phyloP scores from a whole-genome alignment of 2,888 invertebrate genomes.

The Chouioia cunea region DNA sequence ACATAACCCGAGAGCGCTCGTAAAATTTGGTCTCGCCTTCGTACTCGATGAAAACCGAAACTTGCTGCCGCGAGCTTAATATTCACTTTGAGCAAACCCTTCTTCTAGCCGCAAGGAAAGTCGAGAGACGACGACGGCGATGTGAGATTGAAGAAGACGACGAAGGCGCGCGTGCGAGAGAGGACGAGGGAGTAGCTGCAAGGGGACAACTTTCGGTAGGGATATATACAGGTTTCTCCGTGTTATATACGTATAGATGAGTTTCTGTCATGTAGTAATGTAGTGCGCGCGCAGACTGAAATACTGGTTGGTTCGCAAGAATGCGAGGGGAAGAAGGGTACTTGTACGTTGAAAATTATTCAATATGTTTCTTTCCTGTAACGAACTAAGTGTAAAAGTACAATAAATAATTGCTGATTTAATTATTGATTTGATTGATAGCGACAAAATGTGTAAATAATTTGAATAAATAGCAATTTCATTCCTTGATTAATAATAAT shows the following conservation, averaged over 20 bases:
- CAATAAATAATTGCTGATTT: too few species aligned
- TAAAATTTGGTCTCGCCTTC: conserved; percentile 7
- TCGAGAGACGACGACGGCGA: conserved; percentile 18
- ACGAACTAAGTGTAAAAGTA: too few species aligned
- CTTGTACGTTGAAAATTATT: too few species aligned
- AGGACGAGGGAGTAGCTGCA: conserved; percentile 9
- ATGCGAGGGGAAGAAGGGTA: too few species aligned
- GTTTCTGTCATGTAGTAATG: conserved; percentile 24
- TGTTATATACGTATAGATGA: conserved; percentile 30
- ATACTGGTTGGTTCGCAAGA: conserved; percentile 18
- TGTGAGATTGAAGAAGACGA: conserved; percentile 40
- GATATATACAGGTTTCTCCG: too few species aligned
- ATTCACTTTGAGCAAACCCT: conserved; percentile 30
- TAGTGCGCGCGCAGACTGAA: conserved; percentile 20
- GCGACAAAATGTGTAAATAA: too few species aligned
- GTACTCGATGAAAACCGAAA: conserved; percentile 8
- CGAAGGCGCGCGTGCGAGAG: conserved; percentile 19
- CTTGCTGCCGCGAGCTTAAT: conserved; percentile 23
- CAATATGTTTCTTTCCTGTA: too few species aligned
- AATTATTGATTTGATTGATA: too few species aligned
- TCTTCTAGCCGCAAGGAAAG: conserved; percentile 9
- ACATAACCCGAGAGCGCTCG: conserved; percentile 6
- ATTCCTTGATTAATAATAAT: too few species aligned
- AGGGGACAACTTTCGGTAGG: not conserved
- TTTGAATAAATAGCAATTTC: too few species aligned